A percentile compares a stretch with the other conserved stretches of the same genome.
These are phyloP conservation scores for Drosophila parabipectinata DNA, from an alignment of 1,140 invertebrate species.

Conservation along the genomic window DNA sequence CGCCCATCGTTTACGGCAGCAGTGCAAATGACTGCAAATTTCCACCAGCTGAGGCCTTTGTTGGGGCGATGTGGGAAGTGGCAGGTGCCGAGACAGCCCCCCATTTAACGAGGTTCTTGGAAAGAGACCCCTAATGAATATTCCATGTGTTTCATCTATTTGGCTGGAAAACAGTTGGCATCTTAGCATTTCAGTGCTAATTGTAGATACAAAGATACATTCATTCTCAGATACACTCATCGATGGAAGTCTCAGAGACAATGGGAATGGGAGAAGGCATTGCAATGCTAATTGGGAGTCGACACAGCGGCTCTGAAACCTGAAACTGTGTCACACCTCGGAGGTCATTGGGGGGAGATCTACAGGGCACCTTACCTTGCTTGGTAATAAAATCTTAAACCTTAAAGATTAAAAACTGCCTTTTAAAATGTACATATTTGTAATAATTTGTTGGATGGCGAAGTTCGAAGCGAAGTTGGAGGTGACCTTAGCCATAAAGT, in stretches of 20 bases:
- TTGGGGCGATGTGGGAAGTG: slow-evolving; percentile 22
- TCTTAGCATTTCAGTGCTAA: slow-evolving; percentile 48
- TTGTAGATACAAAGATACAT: slow-evolving; percentile 17
- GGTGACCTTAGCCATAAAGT: background rate
- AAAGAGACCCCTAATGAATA: background rate
- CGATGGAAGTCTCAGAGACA: slow-evolving; percentile 13
- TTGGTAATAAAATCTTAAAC: no score
- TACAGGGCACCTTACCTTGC: no score
- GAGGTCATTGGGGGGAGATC: slow-evolving; percentile 13
- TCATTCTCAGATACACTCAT: slow-evolving; percentile 1
- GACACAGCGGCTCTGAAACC: slow-evolving; percentile 32
- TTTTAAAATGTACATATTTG: no score
- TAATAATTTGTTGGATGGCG: background rate
- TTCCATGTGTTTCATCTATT: no score
- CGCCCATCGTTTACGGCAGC: slow-evolving; percentile 60
- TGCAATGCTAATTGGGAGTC: slow-evolving; percentile 46
- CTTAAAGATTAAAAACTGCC: background rate
- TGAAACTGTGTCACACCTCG: slow-evolving; percentile 46
- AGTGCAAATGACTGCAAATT: slow-evolving; percentile 46
- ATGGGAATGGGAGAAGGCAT: slow-evolving; percentile 17
- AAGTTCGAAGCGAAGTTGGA: slow-evolving; percentile 5
- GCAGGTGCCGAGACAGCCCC: slow-evolving; percentile 9
- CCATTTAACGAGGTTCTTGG: background rate
- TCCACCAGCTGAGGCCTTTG: slow-evolving; percentile 31
- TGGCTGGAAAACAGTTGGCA: slow-evolving; percentile 2